A percentile compares a stretch with the other conserved stretches of the same genome.
Conservation (phyloP, 2,113 vertebrate species). For the Anolis carolinensis region DNA sequence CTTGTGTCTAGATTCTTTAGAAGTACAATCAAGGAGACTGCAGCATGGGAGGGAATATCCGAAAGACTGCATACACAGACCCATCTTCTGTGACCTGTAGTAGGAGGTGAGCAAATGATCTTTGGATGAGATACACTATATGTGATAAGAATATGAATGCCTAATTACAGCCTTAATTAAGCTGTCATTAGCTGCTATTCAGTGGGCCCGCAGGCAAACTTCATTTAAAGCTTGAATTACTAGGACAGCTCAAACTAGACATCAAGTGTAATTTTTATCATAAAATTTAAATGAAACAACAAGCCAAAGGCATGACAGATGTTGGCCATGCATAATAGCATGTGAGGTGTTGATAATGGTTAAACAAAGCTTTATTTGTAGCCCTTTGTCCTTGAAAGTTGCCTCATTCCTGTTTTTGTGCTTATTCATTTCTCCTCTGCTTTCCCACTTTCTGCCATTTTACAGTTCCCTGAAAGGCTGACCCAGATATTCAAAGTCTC, state of each 20-base stretch:
- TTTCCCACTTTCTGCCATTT: conserved; percentile 53
- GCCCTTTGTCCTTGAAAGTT: conserved; percentile 56
- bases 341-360: conserved; percentile 29
- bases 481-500: conserved; percentile 60
- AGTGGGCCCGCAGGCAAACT: conserved; percentile 46
- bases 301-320: conserved; percentile 30
- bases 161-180: conserved; percentile 57
- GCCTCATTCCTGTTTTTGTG: conserved; percentile 30
- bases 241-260: conserved; percentile 42
- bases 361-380: conserved; percentile 17
- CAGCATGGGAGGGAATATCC: neutral
- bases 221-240: conserved; percentile 64
- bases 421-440: conserved; percentile 53
- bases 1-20: neutral
- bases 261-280: conserved; percentile 32
- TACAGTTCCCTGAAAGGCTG: conserved; percentile 52
- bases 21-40: neutral
- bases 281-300: conserved; percentile 5
- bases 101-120: conserved; percentile 21
- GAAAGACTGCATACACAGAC: neutral
- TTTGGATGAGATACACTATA: conserved; percentile 27
- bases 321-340: conserved; percentile 19
- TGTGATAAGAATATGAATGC: conserved; percentile 49
- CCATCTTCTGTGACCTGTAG: conserved; percentile 13
- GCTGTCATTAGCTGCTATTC: conserved; percentile 59